phyloP scores from a whole-genome alignment of 2,888 invertebrate species.

The Tholera decimalis region DNA sequence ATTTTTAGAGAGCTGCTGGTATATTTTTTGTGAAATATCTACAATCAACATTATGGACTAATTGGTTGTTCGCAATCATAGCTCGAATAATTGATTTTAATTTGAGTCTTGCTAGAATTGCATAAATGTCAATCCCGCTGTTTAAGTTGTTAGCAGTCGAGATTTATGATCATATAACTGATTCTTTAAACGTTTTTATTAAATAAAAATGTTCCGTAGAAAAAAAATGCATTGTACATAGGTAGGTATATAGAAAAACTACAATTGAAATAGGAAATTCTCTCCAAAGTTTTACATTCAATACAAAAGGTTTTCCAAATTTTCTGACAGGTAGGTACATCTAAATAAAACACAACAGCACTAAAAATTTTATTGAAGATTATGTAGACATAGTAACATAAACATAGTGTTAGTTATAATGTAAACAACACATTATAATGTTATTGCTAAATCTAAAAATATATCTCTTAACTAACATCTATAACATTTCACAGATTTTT shows the following conservation, averaged over 20 bases:
- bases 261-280: not conserved
- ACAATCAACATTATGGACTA: conserved; percentile 31
- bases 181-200: conserved; percentile 22
- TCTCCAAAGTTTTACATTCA: not conserved
- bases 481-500: conserved; percentile 38
- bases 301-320: conserved; percentile 13
- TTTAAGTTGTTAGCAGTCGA: conserved; percentile 21
- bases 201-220: too few species aligned
- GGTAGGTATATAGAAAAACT: too few species aligned
- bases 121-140: conserved; percentile 43
- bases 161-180: conserved; percentile 10
- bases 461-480: conserved; percentile 22
- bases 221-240: not conserved
- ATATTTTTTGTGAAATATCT: conserved; percentile 39
- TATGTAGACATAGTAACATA: conserved; percentile 52
- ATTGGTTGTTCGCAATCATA: conserved; percentile 45
- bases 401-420: conserved; percentile 56
- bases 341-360: conserved; percentile 55
- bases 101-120: conserved; percentile 47
- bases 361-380: conserved; percentile 42
- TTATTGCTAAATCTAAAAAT: conserved; percentile 47
- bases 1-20: conserved; percentile 23
- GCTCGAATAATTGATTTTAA: conserved; percentile 42
- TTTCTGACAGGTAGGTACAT: not conserved
- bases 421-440: conserved; percentile 58